These are phyloP conservation scores for Cephus cinctus DNA, from an alignment of 1,140 invertebrate genomes.

Conservation along the genomic window DNA sequence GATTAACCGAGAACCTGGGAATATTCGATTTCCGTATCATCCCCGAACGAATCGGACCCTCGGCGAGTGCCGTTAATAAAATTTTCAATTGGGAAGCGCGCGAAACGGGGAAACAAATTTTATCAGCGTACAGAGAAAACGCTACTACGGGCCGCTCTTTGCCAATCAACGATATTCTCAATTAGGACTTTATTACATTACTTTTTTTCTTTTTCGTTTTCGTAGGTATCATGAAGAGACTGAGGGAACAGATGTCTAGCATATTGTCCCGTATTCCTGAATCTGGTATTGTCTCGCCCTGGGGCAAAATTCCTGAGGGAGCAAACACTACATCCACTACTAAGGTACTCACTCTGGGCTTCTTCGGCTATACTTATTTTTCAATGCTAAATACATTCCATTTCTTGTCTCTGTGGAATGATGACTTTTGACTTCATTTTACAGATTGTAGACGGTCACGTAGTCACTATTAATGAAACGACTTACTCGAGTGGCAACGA, in stretches of 20 bases:
- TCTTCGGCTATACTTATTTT: constrained; percentile 7
- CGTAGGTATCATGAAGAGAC: constrained; percentile 50
- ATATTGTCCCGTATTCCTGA: constrained; percentile 33
- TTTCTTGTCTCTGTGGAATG: no score
- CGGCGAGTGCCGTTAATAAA: no score
- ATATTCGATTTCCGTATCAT: no score
- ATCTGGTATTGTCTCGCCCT: constrained; percentile 26
- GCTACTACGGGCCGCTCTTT: no score
- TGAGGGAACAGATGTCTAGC: constrained; percentile 46
- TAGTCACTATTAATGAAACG: constrained; percentile 61
- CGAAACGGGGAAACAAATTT: no score
- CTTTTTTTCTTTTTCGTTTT: constrained; percentile 36
- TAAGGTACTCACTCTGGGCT: constrained; percentile 47
- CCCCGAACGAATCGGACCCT: no score
- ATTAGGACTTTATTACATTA: no score
- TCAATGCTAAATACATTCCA: not conserved
- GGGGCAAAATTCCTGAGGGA: constrained; percentile 51
- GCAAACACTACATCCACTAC: constrained; percentile 58
- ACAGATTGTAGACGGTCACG: constrained; percentile 59
- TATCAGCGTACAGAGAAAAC: no score
- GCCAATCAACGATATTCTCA: no score
- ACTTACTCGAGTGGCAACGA: constrained; percentile 52
- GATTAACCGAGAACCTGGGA: no score
- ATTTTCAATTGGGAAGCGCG: no score
- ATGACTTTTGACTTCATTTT: no score